Base-by-base conservation (phyloP, 1,140 invertebrate genomes). In the Eumaeus atala region DNA sequence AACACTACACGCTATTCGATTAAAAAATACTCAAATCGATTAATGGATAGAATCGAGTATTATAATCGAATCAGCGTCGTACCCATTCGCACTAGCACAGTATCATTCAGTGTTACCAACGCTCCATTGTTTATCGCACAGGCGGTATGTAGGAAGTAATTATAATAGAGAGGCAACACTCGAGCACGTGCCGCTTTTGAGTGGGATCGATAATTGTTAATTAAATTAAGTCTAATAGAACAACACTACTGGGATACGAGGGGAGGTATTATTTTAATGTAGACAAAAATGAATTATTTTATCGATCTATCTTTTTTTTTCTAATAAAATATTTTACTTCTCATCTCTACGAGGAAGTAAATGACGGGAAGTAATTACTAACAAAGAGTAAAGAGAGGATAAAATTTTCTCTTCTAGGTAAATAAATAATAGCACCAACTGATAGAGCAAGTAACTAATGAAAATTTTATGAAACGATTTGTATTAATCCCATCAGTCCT, bases 91-190 rank as follows among this genome's bases (percentile, higher is more conserved):
- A 58, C 68, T 66, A 56, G 61, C 59, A 61, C 77, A 75, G 76
- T 76, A 74, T 74, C 61, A 66, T 58, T 60, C 65, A 73, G 74
- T 80, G 78, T 84, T 84, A 68, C 77, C 75, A 84, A 71, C 56
- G 50, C 48, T 49, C 48, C 18, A 53, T 53, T 53, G 51, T 53
- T 53, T 33, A 40, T 33, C 12, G 40, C 51, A 52, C 16, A 38
- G 21, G 35, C 49, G 49, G 49, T 44, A 44, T 44, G 49, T 44
- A 42, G 53, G 53, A 54, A 54, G 44, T 54, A 54, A 54, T 54
- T 54, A 54, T 48, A 44, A 37, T 48, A 48, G 53, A 54, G 53
- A 44, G 53, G 53, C 53, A 54, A 54, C 44, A 48, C 53, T 54
- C 42, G 33, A 36, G 44, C 53, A 54, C 53, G 53, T 54, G 53